phyloP scores from a whole-genome alignment of 2,888 invertebrate species.

The Himalopsyche anomala region DNA sequence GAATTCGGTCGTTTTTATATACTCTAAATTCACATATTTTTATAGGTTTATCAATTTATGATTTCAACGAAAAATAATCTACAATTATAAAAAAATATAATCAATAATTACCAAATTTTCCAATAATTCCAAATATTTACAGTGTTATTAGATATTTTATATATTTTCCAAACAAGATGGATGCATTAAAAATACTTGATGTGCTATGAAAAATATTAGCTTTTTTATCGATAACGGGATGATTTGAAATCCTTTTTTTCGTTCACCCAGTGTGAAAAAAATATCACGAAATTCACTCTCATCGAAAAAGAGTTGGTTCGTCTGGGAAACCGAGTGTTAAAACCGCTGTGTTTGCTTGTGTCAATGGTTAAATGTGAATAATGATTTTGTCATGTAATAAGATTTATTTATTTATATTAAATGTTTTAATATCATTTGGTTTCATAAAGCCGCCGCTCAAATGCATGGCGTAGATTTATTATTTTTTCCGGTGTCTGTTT shows the following conservation, averaged over 20 bases:
- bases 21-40: too few species aligned
- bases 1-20: too few species aligned
- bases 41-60: too few species aligned
- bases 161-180: too few species aligned
- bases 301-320: conserved; percentile 14
- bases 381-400: conserved; percentile 34
- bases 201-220: too few species aligned
- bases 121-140: too few species aligned
- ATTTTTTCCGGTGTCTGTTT: conserved; percentile 18
- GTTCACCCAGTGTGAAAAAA: conserved; percentile 5
- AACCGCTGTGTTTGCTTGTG: conserved; percentile 31
- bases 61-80: too few species aligned
- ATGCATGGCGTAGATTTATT: conserved; percentile 1
- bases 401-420: conserved; percentile 23
- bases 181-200: too few species aligned
- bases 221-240: too few species aligned
- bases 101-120: too few species aligned
- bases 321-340: conserved; percentile 23
- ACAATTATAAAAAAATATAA: too few species aligned
- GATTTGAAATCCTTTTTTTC: not conserved
- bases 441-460: conserved; percentile 30
- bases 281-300: conserved; percentile 30
- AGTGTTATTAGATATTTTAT: too few species aligned
- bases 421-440: conserved; percentile 26
- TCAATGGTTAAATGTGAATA: conserved; percentile 16